These are phyloP conservation scores for Aspidapion aeneum DNA, from an alignment of 2,888 invertebrate genomes.

Conservation along the genomic window DNA sequence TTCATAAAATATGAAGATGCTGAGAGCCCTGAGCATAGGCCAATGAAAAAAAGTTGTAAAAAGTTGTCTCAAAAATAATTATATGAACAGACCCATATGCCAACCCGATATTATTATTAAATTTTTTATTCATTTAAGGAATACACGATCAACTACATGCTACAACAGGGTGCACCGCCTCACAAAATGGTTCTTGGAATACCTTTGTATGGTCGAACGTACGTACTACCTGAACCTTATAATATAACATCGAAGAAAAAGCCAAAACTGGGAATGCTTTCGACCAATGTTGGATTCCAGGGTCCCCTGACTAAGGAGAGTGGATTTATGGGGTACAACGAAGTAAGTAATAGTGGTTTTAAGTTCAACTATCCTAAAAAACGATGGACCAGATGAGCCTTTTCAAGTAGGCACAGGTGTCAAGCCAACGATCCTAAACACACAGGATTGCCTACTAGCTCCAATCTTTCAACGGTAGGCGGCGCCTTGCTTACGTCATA, in stretches of 20 bases:
- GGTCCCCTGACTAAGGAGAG: constrained; percentile 76
- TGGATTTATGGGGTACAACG: constrained; percentile 87
- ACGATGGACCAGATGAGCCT: background rate
- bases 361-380: background rate
- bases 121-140: too few relatives aligned
- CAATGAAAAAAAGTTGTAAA: too few relatives aligned
- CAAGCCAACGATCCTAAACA: background rate
- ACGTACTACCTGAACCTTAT: constrained; percentile 52
- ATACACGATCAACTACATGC: constrained; percentile 70
- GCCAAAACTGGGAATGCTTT: constrained; percentile 53
- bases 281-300: constrained; percentile 62
- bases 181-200: constrained; percentile 78
- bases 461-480: too few relatives aligned
- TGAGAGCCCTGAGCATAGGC: too few relatives aligned
- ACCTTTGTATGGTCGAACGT: constrained; percentile 82
- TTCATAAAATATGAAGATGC: too few relatives aligned
- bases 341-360: too few relatives aligned
- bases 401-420: background rate
- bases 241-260: constrained; percentile 26
- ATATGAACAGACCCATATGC: too few relatives aligned
- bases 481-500: too few relatives aligned
- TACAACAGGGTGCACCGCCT: constrained; percentile 68
- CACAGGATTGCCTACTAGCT: too few relatives aligned
- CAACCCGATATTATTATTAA: too few relatives aligned
- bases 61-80: too few relatives aligned